Conservation (phyloP, 2,888 invertebrate genomes). For the Ornithoptera priamus region DNA sequence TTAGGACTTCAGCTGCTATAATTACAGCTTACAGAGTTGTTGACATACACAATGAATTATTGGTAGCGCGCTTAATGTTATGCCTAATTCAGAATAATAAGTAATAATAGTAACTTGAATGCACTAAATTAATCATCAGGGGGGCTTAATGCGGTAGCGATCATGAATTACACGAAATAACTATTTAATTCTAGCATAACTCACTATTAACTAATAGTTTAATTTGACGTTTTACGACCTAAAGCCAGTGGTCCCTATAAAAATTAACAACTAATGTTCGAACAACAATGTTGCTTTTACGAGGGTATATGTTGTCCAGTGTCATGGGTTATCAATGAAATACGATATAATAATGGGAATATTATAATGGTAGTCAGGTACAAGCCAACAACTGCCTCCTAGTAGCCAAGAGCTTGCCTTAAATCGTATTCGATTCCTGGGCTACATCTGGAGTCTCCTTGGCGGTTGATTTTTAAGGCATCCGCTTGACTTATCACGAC, state of each 20-base stretch:
- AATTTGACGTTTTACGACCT: slow-evolving; percentile 48
- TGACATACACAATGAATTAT: slow-evolving; percentile 6
- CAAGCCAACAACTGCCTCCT: neutral
- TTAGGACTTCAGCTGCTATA: too few relatives aligned
- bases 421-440: neutral
- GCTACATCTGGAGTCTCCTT: too few relatives aligned
- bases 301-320: slow-evolving; percentile 33
- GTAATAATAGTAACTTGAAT: slow-evolving; percentile 31
- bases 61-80: neutral
- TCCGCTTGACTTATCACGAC: too few relatives aligned
- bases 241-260: slow-evolving; percentile 41
- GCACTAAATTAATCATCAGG: slow-evolving; percentile 31
- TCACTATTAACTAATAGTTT: slow-evolving; percentile 52
- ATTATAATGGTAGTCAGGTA: neutral
- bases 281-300: slow-evolving; percentile 49
- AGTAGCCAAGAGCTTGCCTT: too few relatives aligned
- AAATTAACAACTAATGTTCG: slow-evolving; percentile 44
- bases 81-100: slow-evolving; percentile 11
- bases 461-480: too few relatives aligned
- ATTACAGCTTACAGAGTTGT: neutral
- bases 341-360: slow-evolving; percentile 28
- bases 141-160: slow-evolving; percentile 39
- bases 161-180: slow-evolving; percentile 41
- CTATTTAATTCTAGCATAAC: slow-evolving; percentile 45
- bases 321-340: slow-evolving; percentile 31